These are phyloP conservation scores for Cosmorhoe ocellata DNA, from an alignment of 2,888 invertebrate genomes.

Conservation along the genomic window DNA sequence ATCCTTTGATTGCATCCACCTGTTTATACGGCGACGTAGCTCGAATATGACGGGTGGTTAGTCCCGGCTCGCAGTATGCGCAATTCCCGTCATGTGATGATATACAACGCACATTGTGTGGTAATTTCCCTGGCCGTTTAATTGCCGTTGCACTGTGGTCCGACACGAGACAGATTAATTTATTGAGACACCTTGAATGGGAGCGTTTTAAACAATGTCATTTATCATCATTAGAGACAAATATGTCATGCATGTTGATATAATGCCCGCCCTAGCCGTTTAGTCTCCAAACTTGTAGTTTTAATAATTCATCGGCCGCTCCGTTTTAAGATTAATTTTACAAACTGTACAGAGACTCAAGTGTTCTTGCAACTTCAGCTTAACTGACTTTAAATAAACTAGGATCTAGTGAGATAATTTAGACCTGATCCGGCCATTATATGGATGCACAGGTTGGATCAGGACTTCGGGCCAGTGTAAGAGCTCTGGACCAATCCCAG, in stretches of 20 bases:
- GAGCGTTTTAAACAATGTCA: constrained; percentile 60
- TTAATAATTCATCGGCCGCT: constrained; percentile 1
- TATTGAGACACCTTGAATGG: constrained; percentile 73
- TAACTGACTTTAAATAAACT: no score
- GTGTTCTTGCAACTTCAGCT: background rate
- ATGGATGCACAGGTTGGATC: no score
- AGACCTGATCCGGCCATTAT: no score
- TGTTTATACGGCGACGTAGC: constrained; percentile 43
- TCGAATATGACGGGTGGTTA: constrained; percentile 64
- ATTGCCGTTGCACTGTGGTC: constrained; percentile 74
- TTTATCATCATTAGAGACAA: constrained; percentile 73
- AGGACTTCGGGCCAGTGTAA: no score
- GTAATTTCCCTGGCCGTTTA: constrained; percentile 74
- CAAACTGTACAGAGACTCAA: background rate
- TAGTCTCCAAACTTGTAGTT: constrained; percentile 17
- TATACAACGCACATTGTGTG: constrained; percentile 78
- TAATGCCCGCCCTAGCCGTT: constrained; percentile 24
- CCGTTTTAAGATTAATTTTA: constrained; percentile 7
- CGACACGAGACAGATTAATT: constrained; percentile 73
- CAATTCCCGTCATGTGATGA: constrained; percentile 68
- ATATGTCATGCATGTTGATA: constrained; percentile 43
- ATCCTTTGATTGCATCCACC: constrained; percentile 33
- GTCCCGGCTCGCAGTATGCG: constrained; percentile 49
- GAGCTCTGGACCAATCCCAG: no score
- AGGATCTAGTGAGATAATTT: no score